Evolutionary conservation across 2,797 vertebrate species (phyloP), one percentile per base, ranked within the genome.

Genomic region (Bradypodion pumilum): DNA sequence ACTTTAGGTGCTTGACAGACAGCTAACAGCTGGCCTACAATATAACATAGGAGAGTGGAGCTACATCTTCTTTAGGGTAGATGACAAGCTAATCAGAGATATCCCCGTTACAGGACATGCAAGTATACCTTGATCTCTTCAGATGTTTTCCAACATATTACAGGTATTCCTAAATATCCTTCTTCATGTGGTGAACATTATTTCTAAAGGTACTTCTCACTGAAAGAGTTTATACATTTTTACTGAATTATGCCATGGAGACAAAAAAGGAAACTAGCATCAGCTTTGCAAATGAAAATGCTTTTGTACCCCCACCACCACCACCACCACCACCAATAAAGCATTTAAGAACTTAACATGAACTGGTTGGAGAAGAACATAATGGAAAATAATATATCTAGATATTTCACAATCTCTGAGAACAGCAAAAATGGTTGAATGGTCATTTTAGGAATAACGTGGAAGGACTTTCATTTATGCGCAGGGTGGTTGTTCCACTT

Each of bases 1-100:
- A 98, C 97, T 97, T 97, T 97, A 98, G 97, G 98, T 97, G 97
- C 97, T 98, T 99, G 98, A 99, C 96, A 97, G 98, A 98, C 98
- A 98, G 98, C 97, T 98, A 97, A 97, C 98, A 99, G 98, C 98
- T 98, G 97, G 97, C 95, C 96, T 94, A 93, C 95, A 96, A 94
- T 95, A 96, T 91, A 94, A 93, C 94, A 96, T 94, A 96, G 96
- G 96, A 96, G 95, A 96, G 94, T 95, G 93, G 90, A 93, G 94
- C 95, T 94, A 95, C 95, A 94, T 96, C 96, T 95, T 96, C 95
- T 96, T 97, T 94, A 72, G 82, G 94, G 91, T 59, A 94, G 94
- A 96, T 96, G 96, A 96, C 95, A 95, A 95, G 95, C 95, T 96
- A 96, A 96, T 96, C 95, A 95, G 94, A 94, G 92, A 91, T 94